These are phyloP conservation scores for Toxonevra muliebris DNA, from an alignment of 2,888 invertebrate species.

Conservation along the genomic window DNA sequence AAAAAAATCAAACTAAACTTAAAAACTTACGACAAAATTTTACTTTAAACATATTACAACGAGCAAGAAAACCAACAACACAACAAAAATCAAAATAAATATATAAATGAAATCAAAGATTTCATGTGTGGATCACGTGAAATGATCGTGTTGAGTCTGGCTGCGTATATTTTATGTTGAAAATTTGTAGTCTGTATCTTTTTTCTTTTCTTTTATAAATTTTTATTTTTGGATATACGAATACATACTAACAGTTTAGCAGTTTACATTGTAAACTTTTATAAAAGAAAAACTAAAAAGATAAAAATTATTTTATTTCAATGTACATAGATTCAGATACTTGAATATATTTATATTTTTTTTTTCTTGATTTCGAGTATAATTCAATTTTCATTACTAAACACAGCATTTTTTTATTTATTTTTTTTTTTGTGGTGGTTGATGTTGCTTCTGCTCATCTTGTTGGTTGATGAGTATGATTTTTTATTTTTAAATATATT, in stretches of 20 bases:
- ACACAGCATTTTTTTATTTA: too few species aligned
- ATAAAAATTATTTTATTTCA: background rate
- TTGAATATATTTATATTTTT: background rate
- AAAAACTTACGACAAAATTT: slow-evolving; percentile 1
- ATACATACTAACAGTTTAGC: too few species aligned
- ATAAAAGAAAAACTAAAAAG: background rate
- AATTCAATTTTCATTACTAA: too few species aligned
- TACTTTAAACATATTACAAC: background rate
- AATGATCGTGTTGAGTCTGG: slow-evolving; percentile 27
- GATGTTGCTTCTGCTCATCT: too few species aligned
- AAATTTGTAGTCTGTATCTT: background rate
- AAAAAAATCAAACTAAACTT: slow-evolving; percentile 15
- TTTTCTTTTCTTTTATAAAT: background rate
- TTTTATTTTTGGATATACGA: background rate
- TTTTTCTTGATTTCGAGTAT: too few species aligned
- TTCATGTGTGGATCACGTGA: slow-evolving; percentile 37
- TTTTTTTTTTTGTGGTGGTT: too few species aligned
- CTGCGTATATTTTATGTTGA: too few species aligned
- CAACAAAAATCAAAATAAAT: slow-evolving; percentile 6
- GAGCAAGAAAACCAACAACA: slow-evolving; percentile 8
- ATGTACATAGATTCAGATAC: slow-evolving; percentile 16
- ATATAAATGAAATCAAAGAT: slow-evolving; percentile 11
- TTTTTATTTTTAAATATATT: background rate
- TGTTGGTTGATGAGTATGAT: slow-evolving; percentile 7
- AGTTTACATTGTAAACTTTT: background rate